A percentile compares a stretch with the other conserved stretches of the same genome.
These are phyloP conservation scores for Pipistrellus nathusii DNA, from an alignment of 2,797 vertebrate species.

Conservation along the genomic window DNA sequence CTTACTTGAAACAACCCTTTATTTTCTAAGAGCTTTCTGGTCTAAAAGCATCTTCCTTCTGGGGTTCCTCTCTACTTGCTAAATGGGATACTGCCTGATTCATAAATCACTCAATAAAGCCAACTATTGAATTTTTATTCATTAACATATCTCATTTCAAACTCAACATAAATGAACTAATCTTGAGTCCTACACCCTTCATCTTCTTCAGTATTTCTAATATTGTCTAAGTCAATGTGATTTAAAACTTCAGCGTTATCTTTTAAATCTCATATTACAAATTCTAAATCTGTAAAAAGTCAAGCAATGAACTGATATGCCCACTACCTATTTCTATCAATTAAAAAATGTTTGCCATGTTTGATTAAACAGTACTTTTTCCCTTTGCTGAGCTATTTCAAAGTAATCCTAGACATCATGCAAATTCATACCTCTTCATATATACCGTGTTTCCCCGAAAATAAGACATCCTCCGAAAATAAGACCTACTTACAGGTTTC, in stretches of 20 bases:
- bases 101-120: background rate
- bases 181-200: background rate
- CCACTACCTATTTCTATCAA: background rate
- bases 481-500: too few relatives aligned
- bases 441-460: background rate
- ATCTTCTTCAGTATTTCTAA: background rate
- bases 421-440: background rate
- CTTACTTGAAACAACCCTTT: background rate
- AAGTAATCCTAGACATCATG: background rate
- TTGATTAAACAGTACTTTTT: background rate
- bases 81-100: background rate
- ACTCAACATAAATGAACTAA: background rate
- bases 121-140: background rate
- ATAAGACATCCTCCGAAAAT: too few relatives aligned
- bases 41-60: background rate
- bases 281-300: background rate
- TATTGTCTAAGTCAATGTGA: background rate
- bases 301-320: background rate
- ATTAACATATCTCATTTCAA: background rate
- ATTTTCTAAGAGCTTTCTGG: background rate
- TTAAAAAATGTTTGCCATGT: background rate
- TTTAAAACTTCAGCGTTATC: background rate
- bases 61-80: background rate
- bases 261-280: slow-evolving; percentile 19
- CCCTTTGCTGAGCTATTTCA: slow-evolving; percentile 8